Conservation (phyloP, 1,140 invertebrate species). For the Apis cerana region DNA sequence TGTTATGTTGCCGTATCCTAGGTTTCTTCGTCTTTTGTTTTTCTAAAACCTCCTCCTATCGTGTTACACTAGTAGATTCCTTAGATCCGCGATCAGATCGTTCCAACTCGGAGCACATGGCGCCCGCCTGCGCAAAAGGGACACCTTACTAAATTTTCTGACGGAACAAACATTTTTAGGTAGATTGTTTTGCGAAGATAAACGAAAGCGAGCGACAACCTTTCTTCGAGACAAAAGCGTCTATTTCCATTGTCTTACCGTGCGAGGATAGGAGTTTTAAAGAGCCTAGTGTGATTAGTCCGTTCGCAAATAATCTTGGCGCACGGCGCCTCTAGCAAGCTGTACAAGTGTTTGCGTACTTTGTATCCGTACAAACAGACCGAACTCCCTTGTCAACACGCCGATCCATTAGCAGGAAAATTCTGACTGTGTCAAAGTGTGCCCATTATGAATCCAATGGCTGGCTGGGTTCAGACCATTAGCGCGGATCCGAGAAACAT, state of each 20-base stretch:
- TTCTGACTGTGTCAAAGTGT: slow-evolving; percentile 41
- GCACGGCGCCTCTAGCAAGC: slow-evolving; percentile 37
- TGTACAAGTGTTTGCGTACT: neutral
- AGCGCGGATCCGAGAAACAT: slow-evolving; percentile 44
- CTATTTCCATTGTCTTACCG: slow-evolving; percentile 23
- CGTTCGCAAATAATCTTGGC: slow-evolving; percentile 30
- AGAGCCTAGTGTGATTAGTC: slow-evolving; percentile 21
- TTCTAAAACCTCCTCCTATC: slow-evolving; percentile 38
- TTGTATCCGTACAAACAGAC: slow-evolving; percentile 38
- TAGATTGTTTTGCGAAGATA: neutral
- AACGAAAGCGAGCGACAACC: too few relatives aligned
- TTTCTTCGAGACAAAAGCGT: too few relatives aligned
- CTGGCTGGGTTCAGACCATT: slow-evolving; percentile 36
- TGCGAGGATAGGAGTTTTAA: neutral
- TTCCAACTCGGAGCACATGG: slow-evolving; percentile 45
- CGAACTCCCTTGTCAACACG: slow-evolving; percentile 53
- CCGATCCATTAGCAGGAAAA: slow-evolving; percentile 58
- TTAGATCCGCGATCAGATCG: slow-evolving; percentile 45
- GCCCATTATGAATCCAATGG: slow-evolving; percentile 1
- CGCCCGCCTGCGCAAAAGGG: slow-evolving; percentile 21
- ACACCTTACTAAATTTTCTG: slow-evolving; percentile 14
- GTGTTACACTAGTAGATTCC: slow-evolving; percentile 54
- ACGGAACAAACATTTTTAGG: neutral
- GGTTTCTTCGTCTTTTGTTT: slow-evolving; percentile 47
- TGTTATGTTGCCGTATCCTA: slow-evolving; percentile 51